These are phyloP conservation scores for Metaphire vulgaris DNA, from an alignment of 1,140 invertebrate genomes.

Conservation along the genomic window DNA sequence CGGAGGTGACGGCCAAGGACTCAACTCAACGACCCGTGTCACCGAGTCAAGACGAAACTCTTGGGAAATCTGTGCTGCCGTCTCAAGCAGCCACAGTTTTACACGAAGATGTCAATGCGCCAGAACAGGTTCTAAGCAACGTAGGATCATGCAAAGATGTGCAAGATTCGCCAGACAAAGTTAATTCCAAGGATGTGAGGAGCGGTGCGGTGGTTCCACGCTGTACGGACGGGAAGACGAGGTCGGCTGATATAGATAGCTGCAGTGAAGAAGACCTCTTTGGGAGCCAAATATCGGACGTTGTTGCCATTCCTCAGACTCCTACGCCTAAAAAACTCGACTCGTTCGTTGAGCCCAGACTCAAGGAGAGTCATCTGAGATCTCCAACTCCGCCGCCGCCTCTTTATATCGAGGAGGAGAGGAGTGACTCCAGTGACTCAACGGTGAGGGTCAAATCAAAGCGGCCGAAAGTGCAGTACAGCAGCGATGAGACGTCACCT, in stretches of 20 bases:
- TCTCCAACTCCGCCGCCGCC: not conserved
- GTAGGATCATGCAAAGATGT: not conserved
- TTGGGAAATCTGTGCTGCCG: not conserved
- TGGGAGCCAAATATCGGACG: not conserved
- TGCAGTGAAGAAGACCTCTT: not conserved
- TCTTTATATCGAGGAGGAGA: not conserved
- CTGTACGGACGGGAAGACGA: not conserved
- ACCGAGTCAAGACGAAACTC: not conserved
- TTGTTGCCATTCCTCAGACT: not conserved
- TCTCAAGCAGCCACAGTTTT: no score
- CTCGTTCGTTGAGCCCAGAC: slow-evolving; percentile 22
- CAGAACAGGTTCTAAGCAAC: no score
- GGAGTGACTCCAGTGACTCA: no score
- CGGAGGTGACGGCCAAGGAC: not conserved
- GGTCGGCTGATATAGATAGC: not conserved
- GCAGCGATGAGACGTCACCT: no score
- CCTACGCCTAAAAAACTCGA: not conserved
- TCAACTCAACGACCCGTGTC: not conserved
- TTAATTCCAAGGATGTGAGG: no score
- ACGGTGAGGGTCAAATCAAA: no score
- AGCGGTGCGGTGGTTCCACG: not conserved
- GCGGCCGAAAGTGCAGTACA: no score
- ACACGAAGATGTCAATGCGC: no score
- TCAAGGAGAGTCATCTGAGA: no score
- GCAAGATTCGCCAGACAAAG: not conserved